A percentile compares a stretch with the other conserved stretches of the same genome.
Conservation (phyloP, 2,888 invertebrate species). For the Pterostichus niger region DNA sequence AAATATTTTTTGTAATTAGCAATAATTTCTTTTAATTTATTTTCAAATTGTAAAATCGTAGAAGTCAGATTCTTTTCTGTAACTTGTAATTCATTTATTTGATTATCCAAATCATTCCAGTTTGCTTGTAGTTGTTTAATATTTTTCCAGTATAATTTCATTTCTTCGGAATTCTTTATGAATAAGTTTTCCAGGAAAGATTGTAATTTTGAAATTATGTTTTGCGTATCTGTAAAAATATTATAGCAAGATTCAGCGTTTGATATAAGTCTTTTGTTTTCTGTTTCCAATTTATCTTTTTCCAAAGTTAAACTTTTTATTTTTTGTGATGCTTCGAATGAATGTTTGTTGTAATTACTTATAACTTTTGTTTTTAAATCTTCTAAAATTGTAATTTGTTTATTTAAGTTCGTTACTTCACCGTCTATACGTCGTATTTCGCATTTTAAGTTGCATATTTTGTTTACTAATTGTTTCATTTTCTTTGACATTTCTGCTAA, state of each 20-base stretch:
- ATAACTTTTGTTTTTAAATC: not conserved
- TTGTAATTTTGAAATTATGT: not conserved
- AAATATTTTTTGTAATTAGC: constrained; percentile 10
- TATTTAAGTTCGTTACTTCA: not conserved
- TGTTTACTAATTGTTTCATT: not conserved
- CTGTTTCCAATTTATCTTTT: not conserved
- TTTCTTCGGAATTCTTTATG: not conserved
- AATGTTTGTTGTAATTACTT: constrained; percentile 6
- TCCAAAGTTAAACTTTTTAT: not conserved
- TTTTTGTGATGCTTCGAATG: not conserved
- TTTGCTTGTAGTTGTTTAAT: constrained; percentile 16
- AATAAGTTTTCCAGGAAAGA: not conserved
- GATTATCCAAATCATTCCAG: not conserved
- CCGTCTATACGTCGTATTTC: constrained; percentile 24
- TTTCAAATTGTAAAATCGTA: not conserved
- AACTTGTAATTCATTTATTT: not conserved
- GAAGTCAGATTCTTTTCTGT: constrained; percentile 3
- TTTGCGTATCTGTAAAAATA: not conserved
- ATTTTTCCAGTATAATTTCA: constrained; percentile 10
- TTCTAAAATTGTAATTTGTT: constrained; percentile 4
- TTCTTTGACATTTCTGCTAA: not conserved
- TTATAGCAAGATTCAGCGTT: not conserved
- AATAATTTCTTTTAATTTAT: constrained; percentile 13
- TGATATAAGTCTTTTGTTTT: not conserved
- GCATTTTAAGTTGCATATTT: not conserved